Evolutionary conservation across 1,140 invertebrate genomes (phyloP).

Genomic region (Medauroidea extradentata): DNA sequence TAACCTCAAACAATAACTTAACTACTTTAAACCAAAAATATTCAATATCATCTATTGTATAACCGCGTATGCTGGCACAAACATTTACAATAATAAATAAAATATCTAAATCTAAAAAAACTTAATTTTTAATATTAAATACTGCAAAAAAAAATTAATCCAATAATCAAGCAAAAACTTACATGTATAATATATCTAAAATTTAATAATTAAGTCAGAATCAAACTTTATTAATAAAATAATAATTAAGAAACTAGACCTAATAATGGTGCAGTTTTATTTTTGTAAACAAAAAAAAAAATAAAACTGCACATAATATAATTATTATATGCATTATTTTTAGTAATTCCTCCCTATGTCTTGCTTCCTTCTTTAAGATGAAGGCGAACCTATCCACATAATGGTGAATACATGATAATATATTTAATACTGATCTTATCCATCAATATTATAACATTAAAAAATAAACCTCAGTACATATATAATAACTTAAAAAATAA

Average conservation of each 20-base stretch:
- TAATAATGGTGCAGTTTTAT: too few species aligned
- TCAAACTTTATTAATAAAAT: neutral
- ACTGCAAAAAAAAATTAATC: conserved; percentile 14
- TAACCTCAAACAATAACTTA: conserved; percentile 29
- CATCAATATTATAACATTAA: neutral
- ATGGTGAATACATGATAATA: too few species aligned
- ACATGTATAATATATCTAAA: neutral
- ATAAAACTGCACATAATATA: too few species aligned
- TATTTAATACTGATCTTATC: too few species aligned
- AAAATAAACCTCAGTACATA: neutral
- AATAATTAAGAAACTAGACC: neutral
- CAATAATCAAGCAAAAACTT: neutral
- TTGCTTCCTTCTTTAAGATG: too few species aligned
- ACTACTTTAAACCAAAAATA: conserved; percentile 30
- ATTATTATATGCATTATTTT: too few species aligned
- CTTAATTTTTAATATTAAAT: conserved; percentile 24
- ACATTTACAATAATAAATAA: conserved; percentile 34
- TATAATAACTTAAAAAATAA: neutral
- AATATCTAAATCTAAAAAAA: conserved; percentile 32
- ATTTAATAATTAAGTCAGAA: conserved; percentile 1
- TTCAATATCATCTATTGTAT: conserved; percentile 40
- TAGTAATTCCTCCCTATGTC: too few species aligned
- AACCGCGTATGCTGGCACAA: conserved; percentile 55
- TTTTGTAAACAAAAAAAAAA: too few species aligned
- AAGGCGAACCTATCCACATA: too few species aligned